Conservation (phyloP, 2,797 vertebrate species). For the Apogon talboti region DNA sequence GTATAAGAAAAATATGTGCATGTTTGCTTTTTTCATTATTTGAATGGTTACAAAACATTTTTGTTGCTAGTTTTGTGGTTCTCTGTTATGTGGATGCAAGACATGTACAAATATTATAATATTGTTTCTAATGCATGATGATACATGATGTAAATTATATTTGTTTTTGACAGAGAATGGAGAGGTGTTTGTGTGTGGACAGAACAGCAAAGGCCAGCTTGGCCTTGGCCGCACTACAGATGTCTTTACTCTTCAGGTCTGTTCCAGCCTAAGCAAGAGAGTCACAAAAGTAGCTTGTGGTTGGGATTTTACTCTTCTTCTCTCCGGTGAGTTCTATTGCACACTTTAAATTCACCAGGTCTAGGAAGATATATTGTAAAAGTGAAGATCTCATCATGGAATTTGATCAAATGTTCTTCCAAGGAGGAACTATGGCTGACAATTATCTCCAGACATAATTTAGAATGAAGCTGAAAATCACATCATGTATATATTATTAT, state of each 20-base stretch:
- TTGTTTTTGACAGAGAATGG: slow-evolving; percentile 79
- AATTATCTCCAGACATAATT: too few species aligned
- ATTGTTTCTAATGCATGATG: slow-evolving; percentile 1
- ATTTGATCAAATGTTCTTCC: neutral
- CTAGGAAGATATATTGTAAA: neutral
- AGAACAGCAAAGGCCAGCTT: slow-evolving; percentile 92
- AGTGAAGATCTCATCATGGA: neutral
- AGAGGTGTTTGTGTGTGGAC: slow-evolving; percentile 89
- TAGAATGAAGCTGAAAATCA: too few species aligned
- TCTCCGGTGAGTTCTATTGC: slow-evolving; percentile 82
- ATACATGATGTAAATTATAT: slow-evolving; percentile 22
- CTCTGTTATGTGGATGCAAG: too few species aligned
- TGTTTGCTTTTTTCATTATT: too few species aligned
- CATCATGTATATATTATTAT: too few species aligned
- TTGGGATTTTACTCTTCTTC: slow-evolving; percentile 94
- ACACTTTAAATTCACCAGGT: neutral
- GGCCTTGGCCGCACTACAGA: slow-evolving; percentile 87
- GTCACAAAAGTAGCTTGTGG: slow-evolving; percentile 90
- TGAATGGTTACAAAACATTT: too few species aligned
- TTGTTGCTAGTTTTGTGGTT: too few species aligned
- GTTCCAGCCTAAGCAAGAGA: slow-evolving; percentile 72
- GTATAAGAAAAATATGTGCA: too few species aligned
- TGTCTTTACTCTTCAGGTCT: slow-evolving; percentile 82
- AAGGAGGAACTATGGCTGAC: neutral
- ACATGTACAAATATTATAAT: neutral